Evolutionary conservation across 2,888 invertebrate genomes (phyloP), one percentile per base, ranked within the genome.

Genomic region (Sicus ferrugineus): DNA sequence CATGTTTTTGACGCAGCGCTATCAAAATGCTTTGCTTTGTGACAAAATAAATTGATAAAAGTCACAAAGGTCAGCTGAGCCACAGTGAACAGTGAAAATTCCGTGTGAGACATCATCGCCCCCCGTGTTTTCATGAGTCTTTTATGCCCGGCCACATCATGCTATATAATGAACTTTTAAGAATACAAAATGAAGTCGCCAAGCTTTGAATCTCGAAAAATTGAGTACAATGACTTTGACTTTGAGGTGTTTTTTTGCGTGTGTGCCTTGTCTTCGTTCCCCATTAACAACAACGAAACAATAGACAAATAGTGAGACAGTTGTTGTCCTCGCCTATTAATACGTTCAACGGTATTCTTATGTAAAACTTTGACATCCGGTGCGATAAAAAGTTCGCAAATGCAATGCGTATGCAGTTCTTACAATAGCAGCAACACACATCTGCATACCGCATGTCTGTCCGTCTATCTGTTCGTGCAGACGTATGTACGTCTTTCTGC

Each of bases 1-100:
- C 30, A 61, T 61, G 59, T 67, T 50, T 59, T 34, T 14, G 46
- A 67, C 34, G 48, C 46, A 67, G 46, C 66, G 56, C 54, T 56
- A 66, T 56, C 56, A 67, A 19, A 34, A 63, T n/a, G n/a, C 19
- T 23, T 54, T 38, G 19, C 42, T 56, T 38, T 23, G 26, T 42
- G 5, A 3, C 11, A n/a, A 54, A 56, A 56, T 42, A 19, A 66
- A 66, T 66, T 66, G 66, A 66, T 38, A 54, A 42, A 56, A 28
- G 66, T 56, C 66, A 56, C 38, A n/a, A n/a, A 56, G 66, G 65
- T 64, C 52, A 64, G 31, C n/a, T 38, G 61, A 23, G 64, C 34
- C 42, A 42, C 9, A 3, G 42, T 16, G 42, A 50, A 26, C 21
- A 61, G 42, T 34, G 42, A 42, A 61, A 42, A 23, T 14, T n/a